Conservation (phyloP, 2,797 vertebrate genomes). For the Loris lydekkerianus region DNA sequence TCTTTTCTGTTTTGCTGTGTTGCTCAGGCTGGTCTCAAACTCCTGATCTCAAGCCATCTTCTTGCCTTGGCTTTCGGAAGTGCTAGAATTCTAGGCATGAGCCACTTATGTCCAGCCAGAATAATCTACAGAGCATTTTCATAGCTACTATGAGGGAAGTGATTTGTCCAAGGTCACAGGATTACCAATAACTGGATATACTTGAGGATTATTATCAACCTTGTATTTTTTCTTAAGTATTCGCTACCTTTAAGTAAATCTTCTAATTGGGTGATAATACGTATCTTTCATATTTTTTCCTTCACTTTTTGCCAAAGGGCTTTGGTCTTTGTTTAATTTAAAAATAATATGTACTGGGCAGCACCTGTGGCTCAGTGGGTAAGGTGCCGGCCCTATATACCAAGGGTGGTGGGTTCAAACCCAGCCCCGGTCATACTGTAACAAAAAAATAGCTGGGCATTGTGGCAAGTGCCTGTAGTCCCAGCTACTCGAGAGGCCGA, state of each 20-base stretch:
- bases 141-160: neutral
- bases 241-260: conserved; percentile 31
- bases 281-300: neutral
- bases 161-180: neutral
- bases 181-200: neutral
- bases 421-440: too few species aligned
- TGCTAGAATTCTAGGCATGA: neutral
- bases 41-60: neutral
- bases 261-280: conserved; percentile 2
- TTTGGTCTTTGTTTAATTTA: conserved; percentile 51
- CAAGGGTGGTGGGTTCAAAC: too few species aligned
- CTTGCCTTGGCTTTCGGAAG: neutral
- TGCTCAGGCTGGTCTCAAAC: neutral
- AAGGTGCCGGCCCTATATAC: too few species aligned
- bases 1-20: neutral
- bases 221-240: conserved; percentile 22
- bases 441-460: too few species aligned
- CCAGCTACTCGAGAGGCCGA: too few species aligned
- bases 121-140: neutral
- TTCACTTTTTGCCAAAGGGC: neutral
- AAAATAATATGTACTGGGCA: conserved; percentile 18
- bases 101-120: neutral
- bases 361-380: too few species aligned
- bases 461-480: too few species aligned
- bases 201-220: neutral